phyloP scores from a whole-genome alignment of 1,140 invertebrate genomes.

The Bombus terrestris region DNA sequence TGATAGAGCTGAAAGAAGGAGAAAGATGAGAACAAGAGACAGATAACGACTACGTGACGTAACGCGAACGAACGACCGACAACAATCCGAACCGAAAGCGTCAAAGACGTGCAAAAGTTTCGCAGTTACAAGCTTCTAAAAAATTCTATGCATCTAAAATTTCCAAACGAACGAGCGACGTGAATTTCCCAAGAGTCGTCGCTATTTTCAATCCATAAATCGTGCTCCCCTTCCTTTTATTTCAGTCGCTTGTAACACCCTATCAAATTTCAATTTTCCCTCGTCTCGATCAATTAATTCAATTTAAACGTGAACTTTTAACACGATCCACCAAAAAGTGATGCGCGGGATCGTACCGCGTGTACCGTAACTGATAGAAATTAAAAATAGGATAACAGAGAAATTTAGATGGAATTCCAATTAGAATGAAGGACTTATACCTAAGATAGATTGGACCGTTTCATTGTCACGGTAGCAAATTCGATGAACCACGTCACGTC shows the following conservation, averaged over 20 bases:
- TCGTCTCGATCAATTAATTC: neutral
- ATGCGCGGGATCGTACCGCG: neutral
- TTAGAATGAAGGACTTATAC: neutral
- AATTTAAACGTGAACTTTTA: neutral
- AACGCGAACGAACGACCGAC: neutral
- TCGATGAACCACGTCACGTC: slow-evolving; percentile 31
- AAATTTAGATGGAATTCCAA: neutral
- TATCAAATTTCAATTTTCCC: neutral
- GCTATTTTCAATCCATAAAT: slow-evolving; percentile 34
- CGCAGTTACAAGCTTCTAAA: slow-evolving; percentile 50
- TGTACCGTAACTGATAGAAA: neutral
- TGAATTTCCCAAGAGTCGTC: slow-evolving; percentile 61
- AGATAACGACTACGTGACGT: too few species aligned
- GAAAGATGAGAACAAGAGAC: neutral
- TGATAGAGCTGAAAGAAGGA: neutral
- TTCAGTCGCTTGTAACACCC: neutral
- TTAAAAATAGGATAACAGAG: neutral
- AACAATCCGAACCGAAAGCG: slow-evolving; percentile 5
- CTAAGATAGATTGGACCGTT: too few species aligned
- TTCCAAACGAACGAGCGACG: slow-evolving; percentile 5
- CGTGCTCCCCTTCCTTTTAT: neutral
- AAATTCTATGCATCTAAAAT: slow-evolving; percentile 69
- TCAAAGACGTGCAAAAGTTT: slow-evolving; percentile 37
- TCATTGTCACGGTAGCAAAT: neutral
- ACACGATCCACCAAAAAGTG: neutral